phyloP scores from a whole-genome alignment of 2,797 vertebrate genomes.

The Ptychobarbus kaznakovi region DNA sequence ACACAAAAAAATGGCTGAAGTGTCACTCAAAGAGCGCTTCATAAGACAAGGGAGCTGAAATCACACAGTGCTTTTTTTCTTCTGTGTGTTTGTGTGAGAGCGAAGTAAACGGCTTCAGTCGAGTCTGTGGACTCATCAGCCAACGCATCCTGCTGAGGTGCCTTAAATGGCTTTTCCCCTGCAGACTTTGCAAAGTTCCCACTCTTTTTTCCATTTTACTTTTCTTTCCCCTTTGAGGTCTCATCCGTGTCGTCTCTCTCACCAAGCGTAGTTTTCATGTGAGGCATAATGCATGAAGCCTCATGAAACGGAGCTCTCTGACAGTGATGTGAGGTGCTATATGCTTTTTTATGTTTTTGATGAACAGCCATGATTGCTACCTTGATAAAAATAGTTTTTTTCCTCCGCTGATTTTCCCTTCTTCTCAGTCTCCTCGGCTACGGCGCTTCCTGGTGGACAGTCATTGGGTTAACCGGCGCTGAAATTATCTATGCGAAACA shows the following conservation, averaged over 20 bases:
- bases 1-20: conserved; percentile 48
- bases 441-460: conserved; percentile 39
- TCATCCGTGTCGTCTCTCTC: conserved; percentile 45
- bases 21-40: conserved; percentile 53
- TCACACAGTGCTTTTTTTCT: conserved; percentile 39
- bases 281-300: conserved; percentile 58
- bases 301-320: conserved; percentile 52
- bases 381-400: conserved; percentile 51
- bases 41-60: conserved; percentile 44
- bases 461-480: conserved; percentile 55
- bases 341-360: conserved; percentile 57
- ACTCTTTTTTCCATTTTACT: conserved; percentile 55
- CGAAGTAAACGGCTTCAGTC: conserved; percentile 40
- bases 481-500: conserved; percentile 59
- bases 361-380: conserved; percentile 56
- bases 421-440: neutral
- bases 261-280: conserved; percentile 50
- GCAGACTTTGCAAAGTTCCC: conserved; percentile 61
- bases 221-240: conserved; percentile 63
- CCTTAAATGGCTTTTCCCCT: conserved; percentile 57
- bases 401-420: neutral
- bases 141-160: conserved; percentile 49
- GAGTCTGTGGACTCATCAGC: conserved; percentile 64
- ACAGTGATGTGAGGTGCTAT: conserved; percentile 51
- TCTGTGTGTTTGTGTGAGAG: conserved; percentile 36